Percentiles rank a stretch among this genome's conserved stretches.
phyloP scores from a whole-genome alignment of 2,888 invertebrate genomes.

The Drosophila colorata region DNA sequence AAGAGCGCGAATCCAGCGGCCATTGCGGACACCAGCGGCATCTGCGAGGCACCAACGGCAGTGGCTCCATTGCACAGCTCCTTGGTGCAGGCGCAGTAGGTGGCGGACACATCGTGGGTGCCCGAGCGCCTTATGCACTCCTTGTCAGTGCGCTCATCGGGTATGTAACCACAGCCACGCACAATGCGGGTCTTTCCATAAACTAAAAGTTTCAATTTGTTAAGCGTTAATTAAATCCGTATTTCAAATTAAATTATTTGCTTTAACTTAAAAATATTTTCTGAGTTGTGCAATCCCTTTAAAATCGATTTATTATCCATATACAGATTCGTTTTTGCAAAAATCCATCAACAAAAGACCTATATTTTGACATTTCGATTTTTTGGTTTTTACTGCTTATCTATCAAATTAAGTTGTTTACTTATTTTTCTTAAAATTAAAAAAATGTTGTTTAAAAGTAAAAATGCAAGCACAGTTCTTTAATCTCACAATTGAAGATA shows the following conservation, averaged over 20 bases:
- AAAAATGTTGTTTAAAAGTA: too few species aligned
- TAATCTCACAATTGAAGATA: too few species aligned
- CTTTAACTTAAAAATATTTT: too few species aligned
- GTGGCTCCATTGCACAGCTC: constrained; percentile 90
- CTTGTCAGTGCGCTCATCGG: constrained; percentile 87
- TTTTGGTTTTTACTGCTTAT: too few species aligned
- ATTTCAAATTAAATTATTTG: neutral
- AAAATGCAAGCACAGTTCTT: too few species aligned
- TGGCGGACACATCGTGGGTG: constrained; percentile 90
- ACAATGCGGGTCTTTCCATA: constrained; percentile 91
- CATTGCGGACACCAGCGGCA: constrained; percentile 67
- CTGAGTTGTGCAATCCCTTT: too few species aligned
- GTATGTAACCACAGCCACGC: constrained; percentile 92
- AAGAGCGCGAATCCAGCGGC: constrained; percentile 61
- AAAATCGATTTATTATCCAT: too few species aligned
- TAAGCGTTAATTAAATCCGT: neutral
- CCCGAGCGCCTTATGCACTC: constrained; percentile 90
- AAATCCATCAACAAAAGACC: too few species aligned
- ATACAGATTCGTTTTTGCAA: too few species aligned
- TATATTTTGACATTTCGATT: too few species aligned
- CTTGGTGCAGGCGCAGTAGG: constrained; percentile 92
- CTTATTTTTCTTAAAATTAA: neutral
- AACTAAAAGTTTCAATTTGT: constrained; percentile 86
- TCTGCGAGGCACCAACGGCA: constrained; percentile 48
- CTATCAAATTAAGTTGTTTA: neutral